These are phyloP conservation scores for Augiades crinisus DNA, from an alignment of 2,888 invertebrate genomes.

Conservation along the genomic window DNA sequence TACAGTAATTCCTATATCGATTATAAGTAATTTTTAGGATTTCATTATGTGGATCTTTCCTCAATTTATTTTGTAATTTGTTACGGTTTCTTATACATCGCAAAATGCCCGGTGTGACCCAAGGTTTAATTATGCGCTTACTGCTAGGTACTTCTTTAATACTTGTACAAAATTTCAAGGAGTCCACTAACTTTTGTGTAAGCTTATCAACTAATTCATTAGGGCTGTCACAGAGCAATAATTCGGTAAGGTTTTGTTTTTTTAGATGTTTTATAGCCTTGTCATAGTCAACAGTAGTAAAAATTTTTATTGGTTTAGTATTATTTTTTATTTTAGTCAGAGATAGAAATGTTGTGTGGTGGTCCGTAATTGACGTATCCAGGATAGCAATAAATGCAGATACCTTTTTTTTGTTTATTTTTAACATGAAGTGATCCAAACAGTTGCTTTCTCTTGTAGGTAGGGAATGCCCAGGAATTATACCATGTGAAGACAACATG, in stretches of 20 bases:
- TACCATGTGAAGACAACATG: not conserved
- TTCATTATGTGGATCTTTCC: not conserved
- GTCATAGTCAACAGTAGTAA: not conserved
- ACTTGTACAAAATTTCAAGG: not conserved
- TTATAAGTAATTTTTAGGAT: constrained; percentile 18
- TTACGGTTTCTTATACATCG: not conserved
- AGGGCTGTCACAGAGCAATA: not conserved
- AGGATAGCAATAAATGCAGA: not conserved
- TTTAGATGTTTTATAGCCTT: not conserved
- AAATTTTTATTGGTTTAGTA: not conserved
- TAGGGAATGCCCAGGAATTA: not conserved
- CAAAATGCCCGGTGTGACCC: not conserved
- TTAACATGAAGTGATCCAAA: constrained; percentile 2
- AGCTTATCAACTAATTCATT: not conserved
- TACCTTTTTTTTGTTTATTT: not conserved
- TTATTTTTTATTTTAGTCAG: not conserved
- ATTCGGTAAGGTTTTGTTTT: not conserved
- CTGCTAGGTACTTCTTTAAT: not conserved
- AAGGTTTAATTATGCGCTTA: not conserved
- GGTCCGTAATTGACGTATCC: constrained; percentile 1
- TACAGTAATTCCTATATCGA: constrained; percentile 26
- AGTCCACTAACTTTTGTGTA: not conserved
- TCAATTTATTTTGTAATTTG: constrained; percentile 3
- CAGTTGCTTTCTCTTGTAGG: constrained; percentile 1
- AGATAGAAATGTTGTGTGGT: not conserved